Evolutionary conservation across 2,113 vertebrate genomes (phyloP).

Genomic region (Prionailurus bengalensis): DNA sequence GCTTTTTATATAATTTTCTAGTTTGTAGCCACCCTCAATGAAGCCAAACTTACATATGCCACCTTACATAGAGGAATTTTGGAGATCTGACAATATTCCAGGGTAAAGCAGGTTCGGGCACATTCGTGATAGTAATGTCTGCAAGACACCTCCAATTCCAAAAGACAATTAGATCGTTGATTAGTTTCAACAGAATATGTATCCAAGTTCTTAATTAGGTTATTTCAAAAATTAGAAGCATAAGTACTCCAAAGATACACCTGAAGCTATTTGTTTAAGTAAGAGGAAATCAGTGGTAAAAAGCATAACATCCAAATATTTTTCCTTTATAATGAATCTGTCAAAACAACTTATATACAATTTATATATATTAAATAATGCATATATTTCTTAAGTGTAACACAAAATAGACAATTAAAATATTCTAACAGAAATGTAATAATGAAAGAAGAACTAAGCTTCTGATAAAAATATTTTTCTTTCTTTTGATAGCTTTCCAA

Average conservation of each 20-base stretch:
- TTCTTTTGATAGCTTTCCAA: conserved; percentile 25
- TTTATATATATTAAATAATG: conserved; percentile 26
- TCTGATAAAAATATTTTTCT: conserved; percentile 54
- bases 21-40: conserved; percentile 46
- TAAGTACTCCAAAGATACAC: conserved; percentile 79
- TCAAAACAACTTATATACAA: conserved; percentile 62
- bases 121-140: conserved; percentile 83
- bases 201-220: conserved; percentile 68
- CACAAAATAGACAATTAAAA: conserved; percentile 84
- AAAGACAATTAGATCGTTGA: conserved; percentile 76
- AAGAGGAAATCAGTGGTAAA: conserved; percentile 82
- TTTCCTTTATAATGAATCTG: conserved; percentile 80
- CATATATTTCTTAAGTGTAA: conserved; percentile 83
- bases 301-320: conserved; percentile 75
- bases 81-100: not conserved
- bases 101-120: conserved; percentile 84
- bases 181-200: conserved; percentile 71
- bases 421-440: conserved; percentile 79
- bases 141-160: conserved; percentile 85
- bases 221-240: conserved; percentile 69
- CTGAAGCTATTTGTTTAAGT: conserved; percentile 77
- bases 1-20: conserved; percentile 62
- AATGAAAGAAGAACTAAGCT: conserved; percentile 87
- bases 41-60: conserved; percentile 69
- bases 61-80: conserved; percentile 31